A percentile compares a stretch with the other conserved stretches of the same genome.
Evolutionary conservation across 2,797 vertebrate genomes (phyloP).

Genomic region (Lutjanus argentimaculatus): DNA sequence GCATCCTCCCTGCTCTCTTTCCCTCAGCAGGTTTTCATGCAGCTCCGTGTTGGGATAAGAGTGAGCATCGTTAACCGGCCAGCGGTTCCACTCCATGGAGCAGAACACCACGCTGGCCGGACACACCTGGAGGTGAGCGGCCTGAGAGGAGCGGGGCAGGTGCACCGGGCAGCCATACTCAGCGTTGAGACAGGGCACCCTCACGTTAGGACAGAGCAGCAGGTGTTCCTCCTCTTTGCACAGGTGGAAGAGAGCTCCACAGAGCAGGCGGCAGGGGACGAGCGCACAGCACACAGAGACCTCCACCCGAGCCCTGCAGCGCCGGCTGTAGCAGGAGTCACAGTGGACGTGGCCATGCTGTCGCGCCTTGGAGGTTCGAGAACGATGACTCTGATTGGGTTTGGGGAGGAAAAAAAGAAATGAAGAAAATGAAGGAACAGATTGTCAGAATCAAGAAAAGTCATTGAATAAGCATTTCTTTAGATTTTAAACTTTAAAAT

Average conservation of each 20-base stretch:
- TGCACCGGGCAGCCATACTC: conserved; percentile 91
- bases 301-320: conserved; percentile 85
- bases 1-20: conserved; percentile 49
- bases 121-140: conserved; percentile 91
- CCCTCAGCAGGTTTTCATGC: conserved; percentile 77
- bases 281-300: conserved; percentile 90
- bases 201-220: conserved; percentile 92
- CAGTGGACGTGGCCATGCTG: conserved; percentile 94
- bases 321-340: conserved; percentile 90
- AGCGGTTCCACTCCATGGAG: conserved; percentile 98
- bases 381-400: conserved; percentile 53
- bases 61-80: conserved; percentile 90
- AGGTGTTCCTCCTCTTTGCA: conserved; percentile 96
- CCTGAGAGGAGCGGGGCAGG: conserved; percentile 90
- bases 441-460: not conserved
- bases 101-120: conserved; percentile 95
- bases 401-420: not conserved
- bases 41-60: conserved; percentile 81
- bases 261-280: conserved; percentile 91
- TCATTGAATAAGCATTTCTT: not conserved
- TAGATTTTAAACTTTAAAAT: not conserved
- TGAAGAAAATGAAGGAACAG: too few species aligned
- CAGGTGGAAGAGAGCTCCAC: conserved; percentile 94
- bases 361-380: conserved; percentile 46
- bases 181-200: conserved; percentile 93